Evolutionary conservation across 2,113 vertebrate genomes (phyloP).

Genomic region (Cathartes aura): DNA sequence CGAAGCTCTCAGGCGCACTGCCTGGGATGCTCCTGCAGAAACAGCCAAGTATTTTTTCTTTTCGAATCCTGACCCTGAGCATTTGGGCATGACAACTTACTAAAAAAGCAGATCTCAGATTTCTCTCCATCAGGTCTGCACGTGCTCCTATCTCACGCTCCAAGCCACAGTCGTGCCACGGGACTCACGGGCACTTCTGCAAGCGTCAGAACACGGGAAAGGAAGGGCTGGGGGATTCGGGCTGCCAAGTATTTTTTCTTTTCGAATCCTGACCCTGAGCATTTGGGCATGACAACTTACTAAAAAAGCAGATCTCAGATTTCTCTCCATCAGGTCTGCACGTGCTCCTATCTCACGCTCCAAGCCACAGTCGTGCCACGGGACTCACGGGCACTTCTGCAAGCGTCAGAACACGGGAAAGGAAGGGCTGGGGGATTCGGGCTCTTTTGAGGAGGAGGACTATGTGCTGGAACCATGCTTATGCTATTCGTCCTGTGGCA

Average conservation of each 20-base stretch:
- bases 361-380: accelerated
- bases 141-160: accelerated
- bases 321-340: accelerated
- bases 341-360: accelerated
- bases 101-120: neutral
- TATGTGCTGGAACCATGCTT: neutral
- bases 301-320: neutral
- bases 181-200: neutral
- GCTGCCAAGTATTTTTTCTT: accelerated
- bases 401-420: accelerated
- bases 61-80: accelerated
- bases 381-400: neutral
- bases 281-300: accelerated
- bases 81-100: accelerated
- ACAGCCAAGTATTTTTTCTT: accelerated
- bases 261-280: accelerated
- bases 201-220: accelerated
- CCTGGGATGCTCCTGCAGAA: neutral
- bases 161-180: accelerated
- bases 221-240: neutral
- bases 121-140: accelerated
- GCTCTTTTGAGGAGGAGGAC: neutral
- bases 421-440: accelerated
- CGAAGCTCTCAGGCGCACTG: accelerated
- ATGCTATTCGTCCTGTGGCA: accelerated